A percentile compares a stretch with the other conserved stretches of the same genome.
Evolutionary conservation across 1,140 invertebrate species (phyloP).

Genomic region (Adoxophyes honmai): DNA sequence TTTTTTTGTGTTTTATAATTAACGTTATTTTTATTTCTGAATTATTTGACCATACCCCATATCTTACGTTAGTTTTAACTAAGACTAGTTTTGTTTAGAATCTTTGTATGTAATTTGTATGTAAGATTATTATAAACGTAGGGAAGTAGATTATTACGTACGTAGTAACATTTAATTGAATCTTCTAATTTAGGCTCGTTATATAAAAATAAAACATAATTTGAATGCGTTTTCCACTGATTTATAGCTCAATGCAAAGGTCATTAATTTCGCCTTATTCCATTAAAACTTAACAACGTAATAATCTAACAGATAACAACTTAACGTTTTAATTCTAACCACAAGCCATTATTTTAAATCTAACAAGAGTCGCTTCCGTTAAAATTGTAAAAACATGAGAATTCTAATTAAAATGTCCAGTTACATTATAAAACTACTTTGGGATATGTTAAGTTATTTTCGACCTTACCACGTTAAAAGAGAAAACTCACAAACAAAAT

Average conservation of each 20-base stretch:
- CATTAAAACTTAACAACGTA: constrained; percentile 7
- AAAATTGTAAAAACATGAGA: constrained; percentile 19
- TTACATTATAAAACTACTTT: constrained; percentile 14
- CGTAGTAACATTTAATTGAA: not conserved
- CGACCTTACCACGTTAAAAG: not conserved
- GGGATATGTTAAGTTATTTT: not conserved
- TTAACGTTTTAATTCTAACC: constrained; percentile 6
- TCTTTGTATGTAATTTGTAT: no score
- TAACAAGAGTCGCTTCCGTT: constrained; percentile 17
- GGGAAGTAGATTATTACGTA: no score
- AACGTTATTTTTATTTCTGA: no score
- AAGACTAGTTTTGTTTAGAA: no score
- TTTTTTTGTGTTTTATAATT: no score
- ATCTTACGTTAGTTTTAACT: no score
- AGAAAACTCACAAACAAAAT: not conserved
- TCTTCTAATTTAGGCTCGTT: not conserved
- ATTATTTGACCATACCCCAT: no score
- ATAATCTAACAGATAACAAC: not conserved
- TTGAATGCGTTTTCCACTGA: not conserved
- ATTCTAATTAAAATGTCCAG: constrained; percentile 24
- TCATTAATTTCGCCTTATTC: not conserved
- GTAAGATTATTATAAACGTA: no score
- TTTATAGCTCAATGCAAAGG: not conserved
- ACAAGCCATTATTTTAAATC: constrained; percentile 12
- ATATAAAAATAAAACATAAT: not conserved